Conservation (phyloP, 2,888 invertebrate species). For the Drosophila longiperda region DNA sequence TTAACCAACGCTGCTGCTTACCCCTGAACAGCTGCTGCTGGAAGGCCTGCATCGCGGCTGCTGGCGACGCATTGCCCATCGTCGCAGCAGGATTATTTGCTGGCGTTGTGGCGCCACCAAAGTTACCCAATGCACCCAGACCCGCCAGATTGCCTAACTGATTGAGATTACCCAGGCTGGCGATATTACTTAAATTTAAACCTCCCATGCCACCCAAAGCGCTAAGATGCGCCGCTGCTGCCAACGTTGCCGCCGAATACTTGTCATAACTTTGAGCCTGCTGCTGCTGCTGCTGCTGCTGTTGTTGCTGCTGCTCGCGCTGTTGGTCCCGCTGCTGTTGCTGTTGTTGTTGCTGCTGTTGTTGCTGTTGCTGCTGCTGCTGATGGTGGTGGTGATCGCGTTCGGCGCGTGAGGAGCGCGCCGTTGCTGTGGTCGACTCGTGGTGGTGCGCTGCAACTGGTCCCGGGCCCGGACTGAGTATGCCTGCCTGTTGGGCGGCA, state of each 20-base stretch:
- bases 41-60: constrained; percentile 92
- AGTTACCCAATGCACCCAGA: constrained; percentile 78
- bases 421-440: constrained; percentile 64
- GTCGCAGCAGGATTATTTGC: constrained; percentile 86
- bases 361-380: constrained; percentile 71
- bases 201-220: constrained; percentile 83
- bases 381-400: constrained; percentile 73
- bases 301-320: constrained; percentile 80
- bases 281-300: constrained; percentile 76
- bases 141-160: constrained; percentile 83
- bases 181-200: constrained; percentile 82
- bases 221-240: constrained; percentile 84
- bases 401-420: constrained; percentile 73
- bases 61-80: constrained; percentile 83
- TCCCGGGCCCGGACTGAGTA: constrained; percentile 72
- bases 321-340: constrained; percentile 68
- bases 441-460: constrained; percentile 73
- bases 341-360: constrained; percentile 80
- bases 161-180: constrained; percentile 81
- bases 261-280: constrained; percentile 83
- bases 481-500: constrained; percentile 67
- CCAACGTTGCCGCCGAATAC: constrained; percentile 86
- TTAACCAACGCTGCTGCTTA: constrained; percentile 76
- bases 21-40: constrained; percentile 94
- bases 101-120: constrained; percentile 84